Evolutionary conservation across 2,113 vertebrate genomes (phyloP).

Genomic region (Tetrax tetrax): DNA sequence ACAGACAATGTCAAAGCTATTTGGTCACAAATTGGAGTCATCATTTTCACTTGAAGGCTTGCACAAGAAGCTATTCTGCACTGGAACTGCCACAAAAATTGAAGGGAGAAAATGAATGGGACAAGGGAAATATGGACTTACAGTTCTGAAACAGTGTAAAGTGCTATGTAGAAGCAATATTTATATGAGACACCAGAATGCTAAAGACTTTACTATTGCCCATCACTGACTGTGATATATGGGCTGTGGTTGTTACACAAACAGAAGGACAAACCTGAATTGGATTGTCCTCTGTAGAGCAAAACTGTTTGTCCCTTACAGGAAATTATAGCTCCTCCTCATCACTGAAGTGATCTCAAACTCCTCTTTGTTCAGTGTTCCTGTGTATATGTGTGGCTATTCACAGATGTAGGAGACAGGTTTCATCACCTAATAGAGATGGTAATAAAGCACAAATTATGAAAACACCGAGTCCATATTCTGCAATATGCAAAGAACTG

Average conservation of each 20-base stretch:
- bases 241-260: background rate
- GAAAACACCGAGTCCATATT: background rate
- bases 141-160: background rate
- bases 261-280: conserved; percentile 12
- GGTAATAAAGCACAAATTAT: background rate
- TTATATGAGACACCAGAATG: conserved; percentile 4
- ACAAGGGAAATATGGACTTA: conserved; percentile 24
- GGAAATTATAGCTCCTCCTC: background rate
- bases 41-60: conserved; percentile 54
- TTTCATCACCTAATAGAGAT: background rate
- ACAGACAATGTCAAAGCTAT: conserved; percentile 64
- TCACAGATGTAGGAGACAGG: background rate
- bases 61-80: conserved; percentile 36
- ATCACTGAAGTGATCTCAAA: background rate
- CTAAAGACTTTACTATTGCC: background rate
- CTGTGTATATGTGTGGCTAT: background rate
- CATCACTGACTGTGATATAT: background rate
- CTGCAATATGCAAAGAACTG: background rate
- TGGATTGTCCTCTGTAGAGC: conserved; percentile 10
- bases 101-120: conserved; percentile 41
- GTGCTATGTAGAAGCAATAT: conserved; percentile 26
- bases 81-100: conserved; percentile 43
- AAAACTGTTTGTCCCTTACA: background rate
- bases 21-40: conserved; percentile 56
- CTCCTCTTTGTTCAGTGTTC: background rate